A percentile compares a stretch with the other conserved stretches of the same genome.
phyloP scores from a whole-genome alignment of 64 coral and sea anemone genomes.

The Stichodactyla helianthus region DNA sequence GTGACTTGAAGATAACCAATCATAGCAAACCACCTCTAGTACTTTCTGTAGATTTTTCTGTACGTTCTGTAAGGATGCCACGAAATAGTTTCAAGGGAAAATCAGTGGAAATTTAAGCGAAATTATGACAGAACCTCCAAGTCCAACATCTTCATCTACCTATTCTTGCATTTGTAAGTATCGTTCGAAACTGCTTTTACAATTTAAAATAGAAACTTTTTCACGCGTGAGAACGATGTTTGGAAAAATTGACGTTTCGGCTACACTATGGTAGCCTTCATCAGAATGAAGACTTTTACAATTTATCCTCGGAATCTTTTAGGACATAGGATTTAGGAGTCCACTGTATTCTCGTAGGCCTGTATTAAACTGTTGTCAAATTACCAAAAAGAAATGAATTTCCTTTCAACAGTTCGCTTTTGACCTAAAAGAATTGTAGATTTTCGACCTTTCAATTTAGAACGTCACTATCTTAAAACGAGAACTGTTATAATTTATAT shows the following conservation, averaged over 20 bases:
- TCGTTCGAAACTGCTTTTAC: not conserved
- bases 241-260: not conserved
- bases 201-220: not conserved
- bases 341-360: no score
- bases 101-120: not conserved
- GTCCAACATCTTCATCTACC: not conserved
- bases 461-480: no score
- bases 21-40: not conserved
- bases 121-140: not conserved
- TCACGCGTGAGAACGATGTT: not conserved
- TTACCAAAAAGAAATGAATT: no score
- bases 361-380: no score
- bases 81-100: not conserved
- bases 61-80: not conserved
- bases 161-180: conserved; percentile 13
- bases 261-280: not conserved
- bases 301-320: no score
- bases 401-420: no score
- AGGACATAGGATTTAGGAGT: no score
- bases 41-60: not conserved
- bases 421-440: no score
- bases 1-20: not conserved
- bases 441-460: no score
- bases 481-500: no score
- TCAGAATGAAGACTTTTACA: not conserved